phyloP scores from a whole-genome alignment of 92 coral and sea anemone species.

The Montipora capitata region DNA sequence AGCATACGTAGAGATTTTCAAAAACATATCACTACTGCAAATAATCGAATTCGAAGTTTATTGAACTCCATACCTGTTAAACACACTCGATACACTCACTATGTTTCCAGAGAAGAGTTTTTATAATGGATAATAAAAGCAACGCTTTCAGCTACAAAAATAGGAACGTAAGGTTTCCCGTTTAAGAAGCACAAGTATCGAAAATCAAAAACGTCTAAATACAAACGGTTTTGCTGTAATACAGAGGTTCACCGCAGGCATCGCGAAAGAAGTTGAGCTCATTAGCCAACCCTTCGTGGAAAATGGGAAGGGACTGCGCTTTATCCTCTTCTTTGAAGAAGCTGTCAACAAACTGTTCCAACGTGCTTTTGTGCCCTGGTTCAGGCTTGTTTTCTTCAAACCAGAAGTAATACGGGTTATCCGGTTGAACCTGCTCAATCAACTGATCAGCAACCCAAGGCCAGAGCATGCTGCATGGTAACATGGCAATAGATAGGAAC shows the following conservation, averaged over 20 bases:
- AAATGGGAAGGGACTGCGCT: conserved; percentile 18
- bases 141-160: too few relatives aligned
- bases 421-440: conserved; percentile 15
- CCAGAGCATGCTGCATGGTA: conserved; percentile 70
- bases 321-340: background rate
- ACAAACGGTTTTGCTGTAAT: background rate
- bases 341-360: background rate
- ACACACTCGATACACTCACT: too few relatives aligned
- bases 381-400: conserved; percentile 61
- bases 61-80: too few relatives aligned
- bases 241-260: conserved; percentile 65
- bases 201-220: too few relatives aligned
- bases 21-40: too few relatives aligned
- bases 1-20: too few relatives aligned
- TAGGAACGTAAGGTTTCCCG: too few relatives aligned
- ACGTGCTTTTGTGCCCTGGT: background rate
- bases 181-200: too few relatives aligned
- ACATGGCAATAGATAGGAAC: conserved; percentile 60
- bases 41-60: too few relatives aligned
- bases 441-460: conserved; percentile 67
- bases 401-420: conserved; percentile 65
- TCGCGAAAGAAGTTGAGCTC: conserved; percentile 72
- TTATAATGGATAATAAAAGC: too few relatives aligned
- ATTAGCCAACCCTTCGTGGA: conserved; percentile 71
- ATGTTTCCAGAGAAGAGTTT: too few relatives aligned